Evolutionary conservation across 2,113 vertebrate species (phyloP).

Genomic region (Calyptommatus sinebrachiatus): DNA sequence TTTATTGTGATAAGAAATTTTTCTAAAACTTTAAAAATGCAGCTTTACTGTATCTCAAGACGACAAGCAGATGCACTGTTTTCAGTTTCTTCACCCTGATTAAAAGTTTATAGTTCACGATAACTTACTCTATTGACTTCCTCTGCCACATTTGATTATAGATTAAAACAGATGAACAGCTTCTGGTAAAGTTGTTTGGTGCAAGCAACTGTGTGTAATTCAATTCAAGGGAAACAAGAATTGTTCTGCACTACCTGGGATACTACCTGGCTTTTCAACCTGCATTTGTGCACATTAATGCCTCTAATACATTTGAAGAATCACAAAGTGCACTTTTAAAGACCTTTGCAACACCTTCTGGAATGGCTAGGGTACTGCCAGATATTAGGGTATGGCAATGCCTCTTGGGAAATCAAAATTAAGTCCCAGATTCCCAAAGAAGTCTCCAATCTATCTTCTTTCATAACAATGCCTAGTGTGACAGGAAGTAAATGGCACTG

Average conservation of each 20-base stretch:
- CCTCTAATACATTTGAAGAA: too few relatives aligned
- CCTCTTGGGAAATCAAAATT: too few relatives aligned
- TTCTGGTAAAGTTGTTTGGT: neutral
- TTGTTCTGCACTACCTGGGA: too few relatives aligned
- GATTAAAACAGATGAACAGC: neutral
- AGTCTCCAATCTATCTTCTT: too few relatives aligned
- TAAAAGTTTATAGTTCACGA: neutral
- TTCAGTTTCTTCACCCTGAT: neutral
- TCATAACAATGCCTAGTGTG: too few relatives aligned
- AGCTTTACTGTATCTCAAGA: conserved; percentile 7
- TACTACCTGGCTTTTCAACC: neutral
- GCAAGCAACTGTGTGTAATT: neutral
- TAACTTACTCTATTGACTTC: neutral
- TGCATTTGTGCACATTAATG: too few relatives aligned
- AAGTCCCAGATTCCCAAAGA: too few relatives aligned
- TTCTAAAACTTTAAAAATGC: conserved; percentile 18
- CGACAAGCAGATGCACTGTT: conserved; percentile 1
- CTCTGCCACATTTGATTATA: neutral
- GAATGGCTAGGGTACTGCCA: too few relatives aligned
- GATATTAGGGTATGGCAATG: too few relatives aligned
- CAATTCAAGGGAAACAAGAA: neutral
- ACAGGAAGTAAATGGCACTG: too few relatives aligned
- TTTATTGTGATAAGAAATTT: conserved; percentile 19
- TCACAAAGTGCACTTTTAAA: too few relatives aligned
- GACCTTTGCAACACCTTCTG: too few relatives aligned